Evolutionary conservation across 2,113 vertebrate genomes (phyloP), one percentile per base, ranked within the genome.

Genomic region (Xiphias gladius): DNA sequence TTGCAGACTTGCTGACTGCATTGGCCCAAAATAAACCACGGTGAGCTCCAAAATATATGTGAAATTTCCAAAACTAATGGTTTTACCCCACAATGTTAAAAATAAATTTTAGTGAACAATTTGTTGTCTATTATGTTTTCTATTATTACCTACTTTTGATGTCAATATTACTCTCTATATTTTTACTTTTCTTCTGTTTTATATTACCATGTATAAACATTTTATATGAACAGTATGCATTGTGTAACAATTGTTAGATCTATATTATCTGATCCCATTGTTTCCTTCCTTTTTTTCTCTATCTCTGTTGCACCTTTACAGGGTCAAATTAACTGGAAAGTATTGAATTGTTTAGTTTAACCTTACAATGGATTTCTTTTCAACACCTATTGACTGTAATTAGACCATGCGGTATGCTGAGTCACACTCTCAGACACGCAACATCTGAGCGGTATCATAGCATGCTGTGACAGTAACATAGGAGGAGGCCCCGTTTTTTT

Each of bases 361-460:
- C 19, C 4, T 2, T 20, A 81, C 65, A 66, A 65, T 41, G n/a
- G 58, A 24, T 66, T 41, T 20, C n/a, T 57, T 39, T 80, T 82
- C 64, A 79, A 41, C 7, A 55, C 14, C 72, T 65, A 10, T 54
- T 80, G 70, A 37, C 35, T 83, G 61, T 46, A 79, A 77, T 65
- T 68, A 55, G 69, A 76, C 17, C 72, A 28, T 17, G 20, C 12
- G 71, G 59, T 59, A 37, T 28, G 1, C 37, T 32, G 59, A 82
- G 59, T 70, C 66, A 82, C 37, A n/a, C 20, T 35, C 20, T 73
- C 14, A 61, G 48, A 35, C 19, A 52, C 41, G 37, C 71, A 82
- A 83, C 72, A 79, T 73, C 71, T 30, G 48, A 83, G 39, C 68
- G 73, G 76, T 70, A 71, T 74, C 52, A 83, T 54, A 50, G 68